Conservation (phyloP, 2,797 vertebrate species). For the Pyrocephalus nanus region DNA sequence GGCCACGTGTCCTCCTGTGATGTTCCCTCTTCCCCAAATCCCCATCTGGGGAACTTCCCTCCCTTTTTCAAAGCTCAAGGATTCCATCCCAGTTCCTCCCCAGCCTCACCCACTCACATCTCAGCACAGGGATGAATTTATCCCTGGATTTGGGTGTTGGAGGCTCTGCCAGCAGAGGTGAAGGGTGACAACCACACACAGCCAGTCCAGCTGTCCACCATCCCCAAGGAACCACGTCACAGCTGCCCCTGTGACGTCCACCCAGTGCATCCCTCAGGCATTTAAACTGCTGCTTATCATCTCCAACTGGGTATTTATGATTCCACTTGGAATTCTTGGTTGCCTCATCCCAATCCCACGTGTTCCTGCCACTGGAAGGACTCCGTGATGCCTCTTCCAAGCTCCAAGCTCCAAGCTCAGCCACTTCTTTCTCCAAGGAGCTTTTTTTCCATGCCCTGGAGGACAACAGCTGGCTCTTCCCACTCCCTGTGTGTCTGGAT, state of each 20-base stretch:
- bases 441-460: neutral
- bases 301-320: neutral
- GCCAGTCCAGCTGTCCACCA: neutral
- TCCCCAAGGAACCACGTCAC: neutral
- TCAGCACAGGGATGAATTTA: neutral
- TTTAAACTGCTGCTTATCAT: neutral
- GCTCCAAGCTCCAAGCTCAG: neutral
- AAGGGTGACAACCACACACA: neutral
- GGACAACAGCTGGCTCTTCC: neutral
- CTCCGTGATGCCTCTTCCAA: neutral
- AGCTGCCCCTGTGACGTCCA: neutral
- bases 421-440: neutral
- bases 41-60: neutral
- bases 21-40: neutral
- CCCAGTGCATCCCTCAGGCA: neutral
- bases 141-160: fast-evolving
- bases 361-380: neutral
- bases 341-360: neutral
- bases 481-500: neutral
- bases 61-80: neutral
- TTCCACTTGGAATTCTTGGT: neutral
- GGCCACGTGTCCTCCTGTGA: neutral
- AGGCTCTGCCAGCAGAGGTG: neutral
- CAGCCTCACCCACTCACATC: neutral
- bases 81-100: neutral